These are phyloP conservation scores for Junco hyemalis DNA, from an alignment of 2,113 vertebrate genomes.

Conservation along the genomic window DNA sequence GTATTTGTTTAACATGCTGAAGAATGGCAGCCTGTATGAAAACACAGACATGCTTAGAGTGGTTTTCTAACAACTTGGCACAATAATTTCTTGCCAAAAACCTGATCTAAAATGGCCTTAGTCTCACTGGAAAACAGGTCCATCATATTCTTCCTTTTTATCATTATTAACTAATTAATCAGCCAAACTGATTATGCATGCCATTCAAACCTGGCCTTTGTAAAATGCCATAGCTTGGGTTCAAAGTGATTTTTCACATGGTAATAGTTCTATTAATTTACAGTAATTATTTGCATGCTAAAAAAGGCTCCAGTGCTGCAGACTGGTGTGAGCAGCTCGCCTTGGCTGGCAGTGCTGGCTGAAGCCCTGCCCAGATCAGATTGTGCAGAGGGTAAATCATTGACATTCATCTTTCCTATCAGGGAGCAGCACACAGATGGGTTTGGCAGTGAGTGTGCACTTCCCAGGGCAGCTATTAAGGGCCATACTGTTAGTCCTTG, in stretches of 20 bases:
- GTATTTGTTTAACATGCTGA: not conserved
- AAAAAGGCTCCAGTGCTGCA: not conserved
- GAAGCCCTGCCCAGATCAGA: constrained; percentile 13
- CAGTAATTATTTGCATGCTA: not conserved
- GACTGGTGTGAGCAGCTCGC: not conserved
- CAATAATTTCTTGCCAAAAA: not conserved
- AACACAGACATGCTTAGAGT: not conserved
- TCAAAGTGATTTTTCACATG: not conserved
- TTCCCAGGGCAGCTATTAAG: not conserved
- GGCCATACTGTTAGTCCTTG: not conserved
- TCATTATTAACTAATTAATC: not conserved
- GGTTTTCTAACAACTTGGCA: not conserved
- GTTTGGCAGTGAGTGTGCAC: not conserved
- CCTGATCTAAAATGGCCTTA: not conserved
- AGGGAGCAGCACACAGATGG: not conserved
- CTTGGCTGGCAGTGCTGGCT: not conserved
- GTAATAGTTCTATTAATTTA: not conserved
- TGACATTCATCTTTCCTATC: constrained; percentile 13
- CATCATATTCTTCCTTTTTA: not conserved
- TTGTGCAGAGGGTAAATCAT: not conserved
- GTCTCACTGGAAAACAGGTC: not conserved
- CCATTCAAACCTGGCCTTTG: constrained; percentile 13
- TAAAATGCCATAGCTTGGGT: constrained; percentile 9
- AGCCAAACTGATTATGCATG: not conserved
- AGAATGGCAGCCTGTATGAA: not conserved